Conservation (phyloP, 2,888 invertebrate genomes). For the Oasisia sp. region DNA sequence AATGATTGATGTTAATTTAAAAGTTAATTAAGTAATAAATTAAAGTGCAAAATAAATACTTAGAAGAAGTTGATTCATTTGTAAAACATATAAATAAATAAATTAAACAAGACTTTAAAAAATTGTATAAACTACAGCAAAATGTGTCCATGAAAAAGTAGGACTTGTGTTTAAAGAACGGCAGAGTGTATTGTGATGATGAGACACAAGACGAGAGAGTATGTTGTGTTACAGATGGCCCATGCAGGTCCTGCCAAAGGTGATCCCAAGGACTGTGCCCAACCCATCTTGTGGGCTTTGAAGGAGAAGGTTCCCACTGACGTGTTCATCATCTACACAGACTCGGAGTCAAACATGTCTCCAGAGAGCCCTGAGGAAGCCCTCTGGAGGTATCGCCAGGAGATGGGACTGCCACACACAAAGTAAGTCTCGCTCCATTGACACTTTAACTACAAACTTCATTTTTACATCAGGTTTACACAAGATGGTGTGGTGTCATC, state of each 20-base stretch:
- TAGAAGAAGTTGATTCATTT: too few relatives aligned
- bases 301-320: conserved; percentile 73
- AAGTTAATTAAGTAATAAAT: too few relatives aligned
- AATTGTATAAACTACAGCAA: too few relatives aligned
- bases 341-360: conserved; percentile 64
- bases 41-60: too few relatives aligned
- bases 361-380: conserved; percentile 68
- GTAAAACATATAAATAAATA: too few relatives aligned
- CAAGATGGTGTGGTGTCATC: too few relatives aligned
- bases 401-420: conserved; percentile 58
- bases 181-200: neutral
- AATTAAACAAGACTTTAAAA: too few relatives aligned
- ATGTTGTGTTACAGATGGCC: neutral
- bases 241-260: neutral
- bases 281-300: conserved; percentile 72
- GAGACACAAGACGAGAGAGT: neutral
- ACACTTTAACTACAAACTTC: neutral
- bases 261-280: conserved; percentile 46
- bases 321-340: conserved; percentile 79
- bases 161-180: neutral
- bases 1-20: too few relatives aligned
- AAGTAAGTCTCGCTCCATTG: conserved; percentile 39
- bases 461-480: neutral
- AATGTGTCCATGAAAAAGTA: too few relatives aligned
- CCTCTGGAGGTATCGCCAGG: conserved; percentile 72